Percentiles rank a stretch among this genome's conserved stretches.
phyloP scores from a whole-genome alignment of 2,797 vertebrate species.

The Enteromius treurensis region DNA sequence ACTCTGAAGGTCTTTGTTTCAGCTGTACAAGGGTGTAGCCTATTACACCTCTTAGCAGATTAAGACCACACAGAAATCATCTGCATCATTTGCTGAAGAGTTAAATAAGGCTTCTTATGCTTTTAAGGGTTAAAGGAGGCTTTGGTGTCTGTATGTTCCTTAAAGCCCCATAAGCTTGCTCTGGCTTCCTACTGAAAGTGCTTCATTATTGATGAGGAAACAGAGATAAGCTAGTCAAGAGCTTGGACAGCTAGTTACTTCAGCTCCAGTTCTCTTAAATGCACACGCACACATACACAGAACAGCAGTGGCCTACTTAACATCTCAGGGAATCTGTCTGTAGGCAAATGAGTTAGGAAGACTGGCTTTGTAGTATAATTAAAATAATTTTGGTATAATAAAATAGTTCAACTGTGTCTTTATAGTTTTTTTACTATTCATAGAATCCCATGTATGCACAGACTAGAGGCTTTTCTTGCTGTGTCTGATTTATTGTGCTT shows the following conservation, averaged over 20 bases:
- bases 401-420: not conserved
- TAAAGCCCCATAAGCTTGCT: slow-evolving; percentile 10
- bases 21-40: not conserved
- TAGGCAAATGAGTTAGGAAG: slow-evolving; percentile 20
- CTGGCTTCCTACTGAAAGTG: slow-evolving; percentile 16
- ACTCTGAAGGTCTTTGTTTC: not conserved
- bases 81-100: slow-evolving; percentile 3
- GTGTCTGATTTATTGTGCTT: not conserved
- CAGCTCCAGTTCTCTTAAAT: slow-evolving; percentile 74
- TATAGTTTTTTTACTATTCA: slow-evolving; percentile 4
- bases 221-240: slow-evolving; percentile 62
- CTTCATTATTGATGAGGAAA: slow-evolving; percentile 74
- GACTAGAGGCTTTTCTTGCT: not conserved
- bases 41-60: slow-evolving; percentile 5
- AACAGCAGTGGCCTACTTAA: slow-evolving; percentile 52
- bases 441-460: not conserved
- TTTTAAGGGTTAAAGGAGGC: not conserved
- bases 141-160: slow-evolving; percentile 30
- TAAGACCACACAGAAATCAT: not conserved
- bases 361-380: not conserved
- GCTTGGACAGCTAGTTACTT: slow-evolving; percentile 74
- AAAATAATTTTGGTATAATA: not conserved
- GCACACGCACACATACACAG: slow-evolving; percentile 1
- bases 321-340: slow-evolving; percentile 24
- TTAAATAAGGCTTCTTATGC: not conserved